Evolutionary conservation across 2,797 vertebrate species (phyloP).

Genomic region (Aldrovandia affinis): DNA sequence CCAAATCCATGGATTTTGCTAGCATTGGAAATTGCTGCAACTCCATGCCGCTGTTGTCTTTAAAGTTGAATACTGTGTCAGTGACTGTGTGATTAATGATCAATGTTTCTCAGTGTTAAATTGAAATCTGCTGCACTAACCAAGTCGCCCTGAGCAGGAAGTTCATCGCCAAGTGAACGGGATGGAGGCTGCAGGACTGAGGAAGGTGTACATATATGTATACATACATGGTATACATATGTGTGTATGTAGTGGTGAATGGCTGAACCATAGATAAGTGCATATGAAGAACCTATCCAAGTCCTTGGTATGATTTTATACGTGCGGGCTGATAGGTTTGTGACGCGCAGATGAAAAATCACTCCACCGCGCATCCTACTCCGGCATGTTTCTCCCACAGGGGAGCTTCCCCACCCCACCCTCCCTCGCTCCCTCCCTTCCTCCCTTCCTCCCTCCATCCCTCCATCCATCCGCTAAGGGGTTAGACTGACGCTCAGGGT

Average conservation of each 20-base stretch:
- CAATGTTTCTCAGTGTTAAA: slow-evolving; percentile 14
- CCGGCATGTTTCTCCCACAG: slow-evolving; percentile 49
- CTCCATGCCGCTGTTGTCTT: background rate
- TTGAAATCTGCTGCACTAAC: slow-evolving; percentile 23
- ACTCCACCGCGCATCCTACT: slow-evolving; percentile 59
- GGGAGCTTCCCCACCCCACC: slow-evolving; percentile 36
- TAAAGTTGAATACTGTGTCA: background rate
- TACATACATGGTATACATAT: slow-evolving; percentile 30
- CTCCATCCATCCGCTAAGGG: slow-evolving; percentile 52
- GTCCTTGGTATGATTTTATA: slow-evolving; percentile 1
- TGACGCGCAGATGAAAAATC: slow-evolving; percentile 47
- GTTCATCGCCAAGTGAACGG: slow-evolving; percentile 6
- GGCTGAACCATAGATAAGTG: slow-evolving; percentile 32
- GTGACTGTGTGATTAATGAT: background rate
- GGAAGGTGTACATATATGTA: slow-evolving; percentile 55
- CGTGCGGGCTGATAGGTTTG: slow-evolving; percentile 45
- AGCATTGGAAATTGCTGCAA: background rate
- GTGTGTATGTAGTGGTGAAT: slow-evolving; percentile 31
- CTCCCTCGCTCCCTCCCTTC: slow-evolving; percentile 29
- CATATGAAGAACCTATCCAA: slow-evolving; percentile 31
- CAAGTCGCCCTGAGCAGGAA: slow-evolving; percentile 23
- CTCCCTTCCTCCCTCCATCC: slow-evolving; percentile 26
- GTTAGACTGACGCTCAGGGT: slow-evolving; percentile 48
- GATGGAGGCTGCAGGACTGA: slow-evolving; percentile 18
- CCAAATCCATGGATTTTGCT: background rate